A percentile compares a stretch with the other conserved stretches of the same genome.
Conservation (phyloP, 2,888 invertebrate species). For the Pammene aurita region DNA sequence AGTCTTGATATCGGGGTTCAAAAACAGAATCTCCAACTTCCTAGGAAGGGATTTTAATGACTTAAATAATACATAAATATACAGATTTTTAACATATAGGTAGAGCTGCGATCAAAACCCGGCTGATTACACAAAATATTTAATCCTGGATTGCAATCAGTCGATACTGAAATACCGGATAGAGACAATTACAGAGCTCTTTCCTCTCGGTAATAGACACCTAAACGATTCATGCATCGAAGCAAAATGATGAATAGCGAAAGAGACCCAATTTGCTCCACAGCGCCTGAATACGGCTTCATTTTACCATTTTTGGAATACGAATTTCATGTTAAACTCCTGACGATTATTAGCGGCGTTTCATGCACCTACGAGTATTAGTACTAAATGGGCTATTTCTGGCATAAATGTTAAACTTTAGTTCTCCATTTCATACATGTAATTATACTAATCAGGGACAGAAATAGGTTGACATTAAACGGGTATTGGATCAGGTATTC, state of each 20-base stretch:
- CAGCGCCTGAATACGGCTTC: slow-evolving; percentile 39
- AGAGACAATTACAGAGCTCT: slow-evolving; percentile 29
- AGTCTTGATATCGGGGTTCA: too few relatives aligned
- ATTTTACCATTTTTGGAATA: slow-evolving; percentile 37
- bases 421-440: background rate
- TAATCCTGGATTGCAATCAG: slow-evolving; percentile 4
- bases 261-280: slow-evolving; percentile 41
- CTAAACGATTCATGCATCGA: slow-evolving; percentile 40
- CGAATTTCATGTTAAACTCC: slow-evolving; percentile 34
- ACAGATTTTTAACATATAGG: background rate
- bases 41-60: too few relatives aligned
- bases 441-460: too few relatives aligned
- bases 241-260: slow-evolving; percentile 37
- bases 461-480: too few relatives aligned
- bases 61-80: too few relatives aligned
- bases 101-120: background rate
- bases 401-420: background rate
- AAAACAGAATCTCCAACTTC: too few relatives aligned
- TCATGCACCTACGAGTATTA: slow-evolving; percentile 3
- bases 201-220: slow-evolving; percentile 39
- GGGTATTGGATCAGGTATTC: too few relatives aligned
- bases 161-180: slow-evolving; percentile 20
- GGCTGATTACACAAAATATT: background rate
- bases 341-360: slow-evolving; percentile 16
- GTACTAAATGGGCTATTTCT: slow-evolving; percentile 1